Evolutionary conservation across 2,113 vertebrate genomes (phyloP), one percentile per base, ranked within the genome.

Genomic region (Pica pica): DNA sequence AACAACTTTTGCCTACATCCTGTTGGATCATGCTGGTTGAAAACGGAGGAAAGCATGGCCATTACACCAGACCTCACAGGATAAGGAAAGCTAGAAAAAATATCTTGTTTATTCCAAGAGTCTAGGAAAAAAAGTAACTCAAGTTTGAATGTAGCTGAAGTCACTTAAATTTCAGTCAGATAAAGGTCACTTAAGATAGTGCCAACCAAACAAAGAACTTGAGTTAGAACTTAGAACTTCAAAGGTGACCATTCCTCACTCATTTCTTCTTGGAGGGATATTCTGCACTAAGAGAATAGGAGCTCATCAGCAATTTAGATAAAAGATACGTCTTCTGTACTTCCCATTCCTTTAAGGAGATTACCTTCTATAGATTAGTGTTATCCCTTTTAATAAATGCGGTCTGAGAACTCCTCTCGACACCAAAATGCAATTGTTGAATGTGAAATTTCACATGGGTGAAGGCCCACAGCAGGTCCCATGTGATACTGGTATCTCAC

Each of bases 401-500:
- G 5, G 24, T 31, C 39, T 63, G 35, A 83, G 24, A 69, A 83
- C 31, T 46, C 35, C 31, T 39, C 35, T 41, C 63, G 3, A 56
- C 13, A 68, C 14, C 24, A 42, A 49, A 71, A 52, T 0, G 0
- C 16, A 83, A 14, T 0, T 60, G 21, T 3, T 31, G 10, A 68
- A 76, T 0, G 0, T 30, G 5, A 82, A 44, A 42, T 68, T 92
- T 64, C 42, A 39, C 0, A 0, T 14, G 18, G 14, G 26, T 65
- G 30, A 90, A 74, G 24, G 60, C 27, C 23, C 21, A 35, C 39
- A 84, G 57, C 33, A 71, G 41, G 31, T 23, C 24, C 17, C 31
- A 9, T 0, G 0, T 5, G 3, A 61, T 22, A 41, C 0, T 33
- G 33, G 5, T 42, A 67, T 23, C n/a, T 50, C 55, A 33, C 39